These are phyloP conservation scores for Marmota flaviventris DNA, from an alignment of 2,113 vertebrate genomes.

Conservation along the genomic window DNA sequence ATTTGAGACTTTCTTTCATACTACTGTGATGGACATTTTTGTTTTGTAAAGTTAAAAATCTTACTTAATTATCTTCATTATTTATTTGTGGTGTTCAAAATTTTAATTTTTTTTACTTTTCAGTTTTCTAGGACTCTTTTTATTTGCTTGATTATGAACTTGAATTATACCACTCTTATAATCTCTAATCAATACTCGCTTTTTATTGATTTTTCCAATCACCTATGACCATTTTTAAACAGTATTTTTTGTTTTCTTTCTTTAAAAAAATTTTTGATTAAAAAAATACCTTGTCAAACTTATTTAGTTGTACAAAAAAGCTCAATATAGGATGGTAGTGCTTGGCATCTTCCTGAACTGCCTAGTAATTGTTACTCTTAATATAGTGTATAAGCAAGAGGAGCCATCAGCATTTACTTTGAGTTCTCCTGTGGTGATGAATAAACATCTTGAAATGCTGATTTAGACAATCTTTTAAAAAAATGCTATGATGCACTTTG, in stretches of 20 bases:
- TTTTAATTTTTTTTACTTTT: constrained; percentile 50
- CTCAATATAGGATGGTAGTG: background rate
- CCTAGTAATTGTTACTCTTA: constrained; percentile 39
- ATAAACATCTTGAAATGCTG: constrained; percentile 69
- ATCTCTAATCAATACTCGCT: constrained; percentile 58
- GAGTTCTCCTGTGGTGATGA: constrained; percentile 60
- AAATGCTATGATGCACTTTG: constrained; percentile 67
- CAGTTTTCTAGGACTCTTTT: background rate
- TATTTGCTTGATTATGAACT: constrained; percentile 66
- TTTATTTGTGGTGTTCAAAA: background rate
- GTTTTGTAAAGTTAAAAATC: constrained; percentile 26
- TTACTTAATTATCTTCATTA: background rate
- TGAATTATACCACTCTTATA: constrained; percentile 38
- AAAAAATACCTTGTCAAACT: constrained; percentile 25
- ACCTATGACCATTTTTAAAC: constrained; percentile 60
- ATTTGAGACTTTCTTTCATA: constrained; percentile 30
- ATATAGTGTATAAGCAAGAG: constrained; percentile 46
- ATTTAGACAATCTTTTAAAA: constrained; percentile 73
- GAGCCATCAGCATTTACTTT: constrained; percentile 63
- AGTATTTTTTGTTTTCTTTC: constrained; percentile 16
- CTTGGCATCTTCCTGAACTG: constrained; percentile 7
- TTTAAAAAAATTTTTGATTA: constrained; percentile 53
- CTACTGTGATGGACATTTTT: background rate
- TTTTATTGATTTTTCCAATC: constrained; percentile 56
- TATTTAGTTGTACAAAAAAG: constrained; percentile 39